Evolutionary conservation across 2,888 invertebrate genomes (phyloP), one percentile per base, ranked within the genome.

Genomic region (Pherbina coryleti): DNA sequence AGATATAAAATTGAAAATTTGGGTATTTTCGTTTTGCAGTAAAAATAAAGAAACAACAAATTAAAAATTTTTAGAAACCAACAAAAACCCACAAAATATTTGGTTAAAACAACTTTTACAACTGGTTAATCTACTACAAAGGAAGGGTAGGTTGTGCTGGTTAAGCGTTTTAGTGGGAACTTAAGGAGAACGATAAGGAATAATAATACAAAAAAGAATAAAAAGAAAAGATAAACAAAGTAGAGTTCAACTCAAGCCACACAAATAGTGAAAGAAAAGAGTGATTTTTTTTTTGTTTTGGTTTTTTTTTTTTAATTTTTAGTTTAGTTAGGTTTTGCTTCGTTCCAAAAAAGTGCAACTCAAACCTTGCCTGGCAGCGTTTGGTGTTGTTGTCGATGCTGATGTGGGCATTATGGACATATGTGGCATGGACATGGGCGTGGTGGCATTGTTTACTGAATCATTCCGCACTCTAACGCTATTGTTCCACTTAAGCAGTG

Each of bases 301-400:
- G 53, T 34, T 51, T 55, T 62, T 37, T n/a, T 22, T 44, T 60
- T 70, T 76, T 76, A 62, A 44, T 62, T 73, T 60, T 53, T 28
- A 44, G 62, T 57, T 66, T 69, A 67, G 55, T 51, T 67, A 57
- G 31, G 53, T 73, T 73, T 72, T 72, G 28, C 37, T 57, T 75
- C 53, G 31, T 62, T 77, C 28, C 22, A 67, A 67, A 66, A 70
- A 78, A 34, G 34, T 76, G 84, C 83, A 84, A 84, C 83, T 89
- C 90, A 90, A 90, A 90, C 90, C 92, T 90, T 92, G 92, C 90
- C 91, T 90, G 90, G 90, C 87, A 90, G 91, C 86, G 86, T 86
- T 86, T 84, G 88, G 86, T 78, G 84, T 79, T 25, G 77, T 60
- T 79, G 80, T 67, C 62, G 78, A 51, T 66, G 76, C 66, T 71